Evolutionary conservation across 2,888 invertebrate species (phyloP), one percentile per base, ranked within the genome.

Genomic region (Germaria angustata): DNA sequence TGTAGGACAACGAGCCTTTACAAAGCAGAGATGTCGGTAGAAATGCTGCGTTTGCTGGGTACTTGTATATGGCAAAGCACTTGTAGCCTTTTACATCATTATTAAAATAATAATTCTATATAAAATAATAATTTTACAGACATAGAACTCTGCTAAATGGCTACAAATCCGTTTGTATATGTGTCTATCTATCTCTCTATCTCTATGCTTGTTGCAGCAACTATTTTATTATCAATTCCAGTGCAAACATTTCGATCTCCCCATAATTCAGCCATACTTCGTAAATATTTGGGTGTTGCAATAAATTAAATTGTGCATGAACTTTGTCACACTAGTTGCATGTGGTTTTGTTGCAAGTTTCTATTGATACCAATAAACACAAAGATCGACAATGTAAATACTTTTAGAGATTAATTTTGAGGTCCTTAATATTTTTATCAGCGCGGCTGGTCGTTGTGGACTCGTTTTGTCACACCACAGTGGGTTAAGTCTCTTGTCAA

Each of bases 11-110:
- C 46, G 13, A 24, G 8, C 46, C 69, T 11, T 32, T 57, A 28
- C 7, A 15, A 39, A 32, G 20, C 24, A 49, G 17, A 20, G 7
- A 3, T 59, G 34, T n/a, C 24, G 65, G 6, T 22, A n/a, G 9
- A 15, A 24, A 15, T 22, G 44, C 28, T 28, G 28, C 28, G 22
- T 7, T n/a, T 41, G 41, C 44, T 24, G 15, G 44, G n/a, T n/a
- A n/a, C n/a, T n/a, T n/a, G n/a, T n/a, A n/a, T n/a, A 63, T 28
- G 11, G 41, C 28, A 66, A 69, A 55, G 44, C 34, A 34, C 55
- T 69, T 57, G 8, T 7, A 36, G 4, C 36, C 49, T 22, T 36
- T n/a, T 32, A 34, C 49, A n/a, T n/a, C 11, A 57, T 22, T 44
- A 57, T 55, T 69, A 20, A 28, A 28, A 3, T 28, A 44, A 15